phyloP scores from a whole-genome alignment of 1,140 invertebrate genomes.

The Bombus vancouverensis region DNA sequence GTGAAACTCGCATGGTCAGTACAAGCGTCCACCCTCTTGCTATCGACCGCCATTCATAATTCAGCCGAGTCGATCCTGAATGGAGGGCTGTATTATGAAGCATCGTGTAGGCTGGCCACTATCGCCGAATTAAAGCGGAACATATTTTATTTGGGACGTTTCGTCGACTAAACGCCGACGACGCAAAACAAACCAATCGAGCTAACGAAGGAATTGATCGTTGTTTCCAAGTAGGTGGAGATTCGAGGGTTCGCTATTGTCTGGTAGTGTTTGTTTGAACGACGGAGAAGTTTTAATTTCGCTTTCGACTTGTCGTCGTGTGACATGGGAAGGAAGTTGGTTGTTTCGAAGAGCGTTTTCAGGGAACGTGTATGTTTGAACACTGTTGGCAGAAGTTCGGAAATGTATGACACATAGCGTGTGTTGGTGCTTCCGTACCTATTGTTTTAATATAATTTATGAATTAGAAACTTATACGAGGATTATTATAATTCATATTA shows the following conservation, averaged over 20 bases:
- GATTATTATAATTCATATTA: background rate
- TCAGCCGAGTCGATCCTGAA: conserved; percentile 78
- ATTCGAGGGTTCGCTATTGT: no score
- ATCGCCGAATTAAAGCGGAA: conserved; percentile 68
- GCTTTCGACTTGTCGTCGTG: no score
- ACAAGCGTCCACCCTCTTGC: conserved; percentile 47
- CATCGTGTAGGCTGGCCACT: conserved; percentile 60
- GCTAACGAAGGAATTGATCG: background rate
- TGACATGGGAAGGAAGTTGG: background rate
- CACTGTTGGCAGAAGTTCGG: background rate
- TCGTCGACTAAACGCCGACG: background rate
- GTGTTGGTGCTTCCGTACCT: background rate
- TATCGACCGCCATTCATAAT: conserved; percentile 82
- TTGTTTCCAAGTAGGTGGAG: background rate
- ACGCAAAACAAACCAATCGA: background rate
- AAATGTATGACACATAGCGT: background rate
- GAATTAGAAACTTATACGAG: background rate
- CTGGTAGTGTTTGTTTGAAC: background rate
- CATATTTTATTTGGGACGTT: conserved; percentile 37
- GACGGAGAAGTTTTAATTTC: background rate
- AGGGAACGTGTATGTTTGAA: background rate
- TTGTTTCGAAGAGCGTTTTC: background rate
- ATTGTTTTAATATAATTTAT: background rate
- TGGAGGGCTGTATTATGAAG: conserved; percentile 68
- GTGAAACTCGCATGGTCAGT: conserved; percentile 24